Percentiles rank a stretch among this genome's conserved stretches.
Conservation (phyloP, 2,888 invertebrate species). For the Ditula angustiorana region DNA sequence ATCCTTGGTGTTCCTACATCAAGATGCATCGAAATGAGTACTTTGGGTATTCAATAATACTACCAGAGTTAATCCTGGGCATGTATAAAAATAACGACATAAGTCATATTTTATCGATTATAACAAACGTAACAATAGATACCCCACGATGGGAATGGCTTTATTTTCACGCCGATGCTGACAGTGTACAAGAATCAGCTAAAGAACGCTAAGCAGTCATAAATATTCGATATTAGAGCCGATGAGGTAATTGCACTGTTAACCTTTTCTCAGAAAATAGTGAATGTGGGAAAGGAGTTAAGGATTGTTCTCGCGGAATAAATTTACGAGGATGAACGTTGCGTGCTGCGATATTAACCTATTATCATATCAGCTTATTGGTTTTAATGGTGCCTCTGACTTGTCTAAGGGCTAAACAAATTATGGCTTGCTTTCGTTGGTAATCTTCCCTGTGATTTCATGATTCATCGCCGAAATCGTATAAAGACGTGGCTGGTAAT, state of each 20-base stretch:
- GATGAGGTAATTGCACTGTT: conserved; percentile 28
- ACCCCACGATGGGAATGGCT: too few relatives aligned
- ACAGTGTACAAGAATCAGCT: too few relatives aligned
- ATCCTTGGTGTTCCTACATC: too few relatives aligned
- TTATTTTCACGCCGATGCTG: too few relatives aligned
- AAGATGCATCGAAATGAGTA: too few relatives aligned
- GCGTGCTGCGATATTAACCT: conserved; percentile 34
- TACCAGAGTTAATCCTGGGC: too few relatives aligned
- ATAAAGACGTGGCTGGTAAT: background rate
- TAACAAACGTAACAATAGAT: too few relatives aligned
- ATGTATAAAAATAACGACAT: too few relatives aligned
- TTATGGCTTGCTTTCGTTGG: conserved; percentile 18
- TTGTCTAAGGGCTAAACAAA: conserved; percentile 31
- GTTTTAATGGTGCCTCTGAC: conserved; percentile 27
- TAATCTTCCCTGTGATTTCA: conserved; percentile 7
- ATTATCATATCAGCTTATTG: conserved; percentile 37
- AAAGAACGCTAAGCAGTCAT: background rate
- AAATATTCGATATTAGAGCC: conserved; percentile 22
- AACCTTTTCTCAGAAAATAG: conserved; percentile 49
- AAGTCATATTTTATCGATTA: too few relatives aligned
- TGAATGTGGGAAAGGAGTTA: conserved; percentile 49
- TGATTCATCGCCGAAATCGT: conserved; percentile 3
- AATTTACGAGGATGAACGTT: conserved; percentile 41
- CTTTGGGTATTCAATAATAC: too few relatives aligned
- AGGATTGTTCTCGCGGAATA: conserved; percentile 47